Conservation (phyloP, 2,888 invertebrate genomes). For the Archips xylosteana region DNA sequence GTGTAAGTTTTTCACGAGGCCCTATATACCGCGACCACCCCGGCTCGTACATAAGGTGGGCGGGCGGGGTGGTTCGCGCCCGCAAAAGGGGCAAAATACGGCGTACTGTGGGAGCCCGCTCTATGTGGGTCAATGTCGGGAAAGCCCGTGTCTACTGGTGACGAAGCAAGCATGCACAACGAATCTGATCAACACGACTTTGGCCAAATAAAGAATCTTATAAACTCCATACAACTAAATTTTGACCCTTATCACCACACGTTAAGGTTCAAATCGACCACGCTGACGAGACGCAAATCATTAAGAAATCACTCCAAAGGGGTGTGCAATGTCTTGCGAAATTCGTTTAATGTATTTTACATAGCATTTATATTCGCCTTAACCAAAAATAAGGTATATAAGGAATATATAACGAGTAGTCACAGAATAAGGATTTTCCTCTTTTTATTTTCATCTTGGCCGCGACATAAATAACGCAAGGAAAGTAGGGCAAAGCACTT, state of each 20-base stretch:
- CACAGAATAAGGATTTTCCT: not conserved
- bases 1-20: constrained; percentile 86
- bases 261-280: constrained; percentile 60
- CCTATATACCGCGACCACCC: constrained; percentile 86
- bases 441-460: constrained; percentile 1
- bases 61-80: constrained; percentile 83
- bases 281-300: constrained; percentile 6
- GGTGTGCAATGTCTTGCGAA: not conserved
- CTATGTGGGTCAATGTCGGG: constrained; percentile 87
- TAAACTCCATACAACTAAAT: constrained; percentile 55
- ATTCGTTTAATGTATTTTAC: not conserved
- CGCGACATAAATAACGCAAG: constrained; percentile 7
- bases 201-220: constrained; percentile 76
- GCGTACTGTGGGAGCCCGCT: constrained; percentile 85
- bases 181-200: constrained; percentile 84
- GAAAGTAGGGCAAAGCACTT: not conserved
- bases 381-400: not conserved
- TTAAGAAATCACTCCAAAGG: constrained; percentile 7
- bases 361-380: constrained; percentile 1
- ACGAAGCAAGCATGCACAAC: constrained; percentile 84
- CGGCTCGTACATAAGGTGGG: constrained; percentile 84
- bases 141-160: constrained; percentile 86
- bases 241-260: constrained; percentile 56
- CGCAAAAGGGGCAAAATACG: constrained; percentile 86
- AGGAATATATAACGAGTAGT: not conserved